Conservation (phyloP, 2,888 invertebrate species). For the Clostera curtula region DNA sequence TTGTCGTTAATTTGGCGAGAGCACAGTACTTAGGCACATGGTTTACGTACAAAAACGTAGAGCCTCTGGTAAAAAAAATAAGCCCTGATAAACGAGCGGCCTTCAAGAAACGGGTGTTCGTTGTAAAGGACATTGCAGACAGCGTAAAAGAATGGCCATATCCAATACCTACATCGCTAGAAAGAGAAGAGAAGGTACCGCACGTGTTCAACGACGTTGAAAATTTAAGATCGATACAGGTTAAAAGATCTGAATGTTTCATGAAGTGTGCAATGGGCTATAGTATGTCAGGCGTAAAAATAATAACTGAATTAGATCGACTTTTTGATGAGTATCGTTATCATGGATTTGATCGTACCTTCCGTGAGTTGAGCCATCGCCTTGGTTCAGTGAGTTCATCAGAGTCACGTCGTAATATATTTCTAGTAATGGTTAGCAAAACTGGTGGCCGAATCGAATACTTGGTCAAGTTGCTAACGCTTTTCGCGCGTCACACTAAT, state of each 20-base stretch:
- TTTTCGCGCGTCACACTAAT: slow-evolving; percentile 34
- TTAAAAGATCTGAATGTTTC: neutral
- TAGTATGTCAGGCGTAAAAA: neutral
- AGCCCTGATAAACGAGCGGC: slow-evolving; percentile 16
- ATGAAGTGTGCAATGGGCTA: too few relatives aligned
- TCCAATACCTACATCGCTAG: slow-evolving; percentile 15
- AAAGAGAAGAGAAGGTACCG: slow-evolving; percentile 1
- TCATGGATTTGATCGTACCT: slow-evolving; percentile 34
- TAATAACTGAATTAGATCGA: slow-evolving; percentile 30
- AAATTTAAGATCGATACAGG: neutral
- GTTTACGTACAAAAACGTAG: slow-evolving; percentile 21
- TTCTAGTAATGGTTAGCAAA: slow-evolving; percentile 53
- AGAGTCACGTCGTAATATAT: slow-evolving; percentile 43
- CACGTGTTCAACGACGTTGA: slow-evolving; percentile 17
- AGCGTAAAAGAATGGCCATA: slow-evolving; percentile 27
- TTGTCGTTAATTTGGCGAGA: slow-evolving; percentile 20
- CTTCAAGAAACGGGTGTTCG: slow-evolving; percentile 28
- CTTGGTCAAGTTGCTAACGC: slow-evolving; percentile 31
- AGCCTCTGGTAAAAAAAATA: slow-evolving; percentile 23
- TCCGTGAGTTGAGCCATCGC: slow-evolving; percentile 36
- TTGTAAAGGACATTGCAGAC: slow-evolving; percentile 20
- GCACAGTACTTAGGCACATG: slow-evolving; percentile 16
- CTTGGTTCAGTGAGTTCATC: slow-evolving; percentile 31
- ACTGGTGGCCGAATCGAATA: slow-evolving; percentile 36
- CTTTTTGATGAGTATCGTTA: slow-evolving; percentile 47